Conservation (phyloP, 2,113 vertebrate species). For the Gnathonemus echidnorhynchus region DNA sequence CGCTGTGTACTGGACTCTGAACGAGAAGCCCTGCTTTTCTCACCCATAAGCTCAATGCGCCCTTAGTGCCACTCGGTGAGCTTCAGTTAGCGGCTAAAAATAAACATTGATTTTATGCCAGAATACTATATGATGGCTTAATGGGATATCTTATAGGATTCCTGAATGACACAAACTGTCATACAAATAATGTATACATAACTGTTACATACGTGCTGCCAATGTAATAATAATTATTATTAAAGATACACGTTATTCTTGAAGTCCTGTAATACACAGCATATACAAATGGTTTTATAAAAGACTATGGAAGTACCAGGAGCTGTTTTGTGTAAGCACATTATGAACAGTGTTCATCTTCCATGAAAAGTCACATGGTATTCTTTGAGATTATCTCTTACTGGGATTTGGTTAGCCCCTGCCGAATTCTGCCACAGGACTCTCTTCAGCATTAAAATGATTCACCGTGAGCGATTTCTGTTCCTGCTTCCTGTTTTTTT, state of each 20-base stretch:
- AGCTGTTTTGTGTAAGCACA: neutral
- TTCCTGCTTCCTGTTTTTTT: neutral
- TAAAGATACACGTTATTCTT: neutral
- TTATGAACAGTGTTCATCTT: neutral
- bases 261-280: neutral
- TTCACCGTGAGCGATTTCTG: neutral
- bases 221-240: neutral
- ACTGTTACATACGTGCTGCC: neutral
- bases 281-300: neutral
- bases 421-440: neutral
- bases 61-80: constrained; percentile 21
- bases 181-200: neutral
- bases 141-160: neutral
- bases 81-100: constrained; percentile 5
- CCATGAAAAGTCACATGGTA: neutral
- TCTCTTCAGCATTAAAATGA: neutral
- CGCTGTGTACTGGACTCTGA: constrained; percentile 29
- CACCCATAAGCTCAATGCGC: constrained; percentile 37
- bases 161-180: neutral
- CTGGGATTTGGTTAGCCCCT: neutral
- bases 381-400: neutral
- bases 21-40: constrained; percentile 40
- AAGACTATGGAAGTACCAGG: neutral
- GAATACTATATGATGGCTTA: neutral
- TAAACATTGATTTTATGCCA: neutral